Evolutionary conservation across 2,113 vertebrate species (phyloP), one percentile per base, ranked within the genome.

Genomic region (Oriolus oriolus): DNA sequence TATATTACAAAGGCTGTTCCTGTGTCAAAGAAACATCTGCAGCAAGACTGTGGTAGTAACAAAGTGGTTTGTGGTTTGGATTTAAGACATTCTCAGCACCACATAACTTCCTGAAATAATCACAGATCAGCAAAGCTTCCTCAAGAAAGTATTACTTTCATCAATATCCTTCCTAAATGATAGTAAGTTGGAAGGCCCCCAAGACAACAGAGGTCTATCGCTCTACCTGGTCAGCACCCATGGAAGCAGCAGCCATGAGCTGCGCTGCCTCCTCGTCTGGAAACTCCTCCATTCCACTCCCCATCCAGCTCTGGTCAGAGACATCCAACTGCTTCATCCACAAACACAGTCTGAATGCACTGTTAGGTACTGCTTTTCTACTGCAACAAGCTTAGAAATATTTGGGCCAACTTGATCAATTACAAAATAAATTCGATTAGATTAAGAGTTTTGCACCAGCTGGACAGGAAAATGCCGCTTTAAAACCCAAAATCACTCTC

Each of bases 11-110:
- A 84, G 41, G 44, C 11, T 42, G 59, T 21, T 87, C 31, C 73
- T 10, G 2, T 71, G 44, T 88, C 80, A 89, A 93, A 94, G 26
- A 65, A 65, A 66, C 70, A 94, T 75, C 91, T 84, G 89, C 65
- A 92, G 75, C 18, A 84, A 64, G 61, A 59, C 20, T 9, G 2
- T 54, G 63, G 59, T 33, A 65, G 35, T 33, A 50, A 91, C 37
- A 86, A 87, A 89, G 83, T 49, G 82, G 91, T 96, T 86, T 96
- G 94, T 85, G 92, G 92, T 93, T 95, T 93, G 86, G 54, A 85
- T 71, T 74, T 31, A 66, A 95, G 54, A 81, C 31, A 41, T 16
- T 41, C 39, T 74, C 3, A 77, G 64, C 41, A 83, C 85, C 89
- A 85, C 59, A 57, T 16, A 88, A 84, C 90, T 95, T 94, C 96